Base-by-base conservation (phyloP, 1,140 invertebrate species). In the Tigriopus japonicus region DNA sequence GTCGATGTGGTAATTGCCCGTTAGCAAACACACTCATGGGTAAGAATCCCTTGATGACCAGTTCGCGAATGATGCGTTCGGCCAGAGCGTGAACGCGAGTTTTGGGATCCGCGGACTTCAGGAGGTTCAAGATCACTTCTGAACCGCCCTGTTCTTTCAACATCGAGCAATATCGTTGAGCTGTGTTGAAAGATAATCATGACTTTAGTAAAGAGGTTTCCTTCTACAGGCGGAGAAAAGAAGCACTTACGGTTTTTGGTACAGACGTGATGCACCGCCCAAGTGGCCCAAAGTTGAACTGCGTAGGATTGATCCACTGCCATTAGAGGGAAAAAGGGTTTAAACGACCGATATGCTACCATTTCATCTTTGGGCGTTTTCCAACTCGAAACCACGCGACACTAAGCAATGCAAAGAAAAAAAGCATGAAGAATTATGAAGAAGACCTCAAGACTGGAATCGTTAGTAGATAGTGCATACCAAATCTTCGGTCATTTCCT, bases 261-360 rank as follows among this genome's bases (percentile, higher is more conserved):
- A 68, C 83, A 85, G 42, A 87, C 85, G 70, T 87, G 85, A 68
- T 85, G 81, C 64, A 87, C 82, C 0, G 85, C 85, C 85, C 85
- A 87, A 9, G 85, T 78, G 35, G 84, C 84, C 85, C 85, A 87
- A 17, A 87, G 69, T 67, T 86, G 84, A 42, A 86, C 83, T 52
- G 81, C 77, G 67, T 78, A 75, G 51, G 60, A 62, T 21, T 65
- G 62, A 17, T 63, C 49, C 28, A 71, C 69, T 60, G 78, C 76
- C 24, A 87, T 69, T 24, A 87, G 69, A 1, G 82, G 79, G 64
- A 85, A 81, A 71, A 87, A 87, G 42, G 85, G 85, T 63, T 78
- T 78, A 68, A 87, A 87, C 45, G 83, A 87, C 65, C 84, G 75
- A 69, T 87, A 87, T 12, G 85, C 84, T 15, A 87, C 85, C 85